Evolutionary conservation across 2,797 vertebrate species (phyloP), one percentile per base, ranked within the genome.

Genomic region (Strix occidentalis): DNA sequence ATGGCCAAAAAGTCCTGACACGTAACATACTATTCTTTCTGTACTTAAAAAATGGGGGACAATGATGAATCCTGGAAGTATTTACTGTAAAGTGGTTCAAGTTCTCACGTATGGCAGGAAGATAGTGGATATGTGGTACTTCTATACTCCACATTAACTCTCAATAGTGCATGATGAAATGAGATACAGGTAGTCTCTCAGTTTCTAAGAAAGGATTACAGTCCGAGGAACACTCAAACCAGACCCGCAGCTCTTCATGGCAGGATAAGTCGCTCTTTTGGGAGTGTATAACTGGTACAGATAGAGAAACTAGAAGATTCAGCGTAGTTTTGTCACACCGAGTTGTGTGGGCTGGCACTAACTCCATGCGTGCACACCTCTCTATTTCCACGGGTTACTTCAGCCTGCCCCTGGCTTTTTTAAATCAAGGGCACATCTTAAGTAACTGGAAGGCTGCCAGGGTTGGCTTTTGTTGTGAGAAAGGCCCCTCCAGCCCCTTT

Each of bases 241-340:
- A 78, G 43, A 57, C 21, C 14, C 60, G 9, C 25, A 26, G 53
- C 54, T 87, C 53, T 78, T 58, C 25, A 11, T 43, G 61, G 87
- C 61, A n/a, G 37, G 31, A 28, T 5, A 25, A 89, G 8, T 33
- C 82, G 23, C 50, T 84, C 15, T 77, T 84, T 56, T 64, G 63
- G 54, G 41, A 61, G 19, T 16, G 10, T 66, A 1, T n/a, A 53
- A 53, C 54, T 50, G 50, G 33, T 35, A 56, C 61, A 58, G 51
- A 39, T 14, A 64, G 45, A 20, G 74, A 50, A 58, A 29, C 14
- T 1, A 15, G 23, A 50, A 46, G 53, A 28, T 23, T 66, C 50
- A 61, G 53, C 20, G 13, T 25, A 39, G 71, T 53, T 37, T 65
- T 66, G 20, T 39, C 9, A 1, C 35, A 4, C 3, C 0, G 2